Percentiles rank a stretch among this genome's conserved stretches.
Evolutionary conservation across 2,113 vertebrate genomes (phyloP).

Genomic region (Apodemus sylvaticus): DNA sequence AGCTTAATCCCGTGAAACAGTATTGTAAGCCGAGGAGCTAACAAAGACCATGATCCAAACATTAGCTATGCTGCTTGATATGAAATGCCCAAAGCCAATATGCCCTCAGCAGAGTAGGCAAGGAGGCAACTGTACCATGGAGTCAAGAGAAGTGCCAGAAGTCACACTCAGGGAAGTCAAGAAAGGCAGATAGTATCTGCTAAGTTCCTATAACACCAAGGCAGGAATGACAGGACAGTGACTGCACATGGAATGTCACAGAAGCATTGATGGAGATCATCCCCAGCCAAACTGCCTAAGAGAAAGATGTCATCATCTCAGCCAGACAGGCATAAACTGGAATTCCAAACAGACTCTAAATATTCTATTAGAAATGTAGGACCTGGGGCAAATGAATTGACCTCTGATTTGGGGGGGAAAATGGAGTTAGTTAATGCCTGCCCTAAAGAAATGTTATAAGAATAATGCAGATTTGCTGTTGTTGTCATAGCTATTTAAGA

Average conservation of each 20-base stretch:
- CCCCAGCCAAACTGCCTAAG: neutral
- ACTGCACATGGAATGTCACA: neutral
- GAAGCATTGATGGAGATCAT: neutral
- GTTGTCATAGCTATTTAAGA: neutral
- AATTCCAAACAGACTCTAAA: neutral
- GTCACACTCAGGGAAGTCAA: neutral
- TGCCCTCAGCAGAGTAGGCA: neutral
- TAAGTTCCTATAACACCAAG: neutral
- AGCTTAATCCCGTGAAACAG: neutral
- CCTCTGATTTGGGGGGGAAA: neutral
- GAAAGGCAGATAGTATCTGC: rapidly evolving
- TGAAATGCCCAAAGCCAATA: neutral
- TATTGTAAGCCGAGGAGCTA: neutral
- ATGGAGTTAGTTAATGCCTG: neutral
- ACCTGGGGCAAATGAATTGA: neutral
- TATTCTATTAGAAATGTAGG: neutral
- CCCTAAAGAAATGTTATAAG: neutral
- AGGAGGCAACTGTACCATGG: neutral
- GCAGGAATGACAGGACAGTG: neutral
- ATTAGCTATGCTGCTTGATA: neutral
- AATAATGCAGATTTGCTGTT: neutral
- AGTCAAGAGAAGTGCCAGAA: neutral
- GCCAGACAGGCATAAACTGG: neutral
- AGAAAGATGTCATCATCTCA: neutral
- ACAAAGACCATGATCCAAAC: neutral